Evolutionary conservation across 1,140 invertebrate species (phyloP).

Genomic region (Himalopsyche phryganea): DNA sequence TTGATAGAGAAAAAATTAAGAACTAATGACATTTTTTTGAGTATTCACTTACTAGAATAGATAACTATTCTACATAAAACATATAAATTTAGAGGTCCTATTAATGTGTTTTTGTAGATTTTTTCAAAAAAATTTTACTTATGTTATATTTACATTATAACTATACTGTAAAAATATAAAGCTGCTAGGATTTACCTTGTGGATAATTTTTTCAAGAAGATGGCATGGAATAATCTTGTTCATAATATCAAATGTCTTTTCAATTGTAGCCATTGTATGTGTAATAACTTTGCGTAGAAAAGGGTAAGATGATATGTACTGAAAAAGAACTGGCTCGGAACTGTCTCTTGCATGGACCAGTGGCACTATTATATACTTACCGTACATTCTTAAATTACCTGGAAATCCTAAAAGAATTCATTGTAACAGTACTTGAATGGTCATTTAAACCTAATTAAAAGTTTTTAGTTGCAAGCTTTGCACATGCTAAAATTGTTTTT

Average conservation of each 20-base stretch:
- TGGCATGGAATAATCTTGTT: conserved; percentile 53
- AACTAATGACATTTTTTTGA: no score
- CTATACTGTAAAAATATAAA: no score
- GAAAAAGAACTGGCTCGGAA: conserved; percentile 46
- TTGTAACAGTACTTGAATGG: no score
- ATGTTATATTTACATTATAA: no score
- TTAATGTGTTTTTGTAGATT: no score
- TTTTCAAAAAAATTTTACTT: no score
- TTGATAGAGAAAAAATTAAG: no score
- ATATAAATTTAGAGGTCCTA: no score
- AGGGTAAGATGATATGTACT: conserved; percentile 57
- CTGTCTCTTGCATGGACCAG: conserved; percentile 53
- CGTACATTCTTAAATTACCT: conserved; percentile 68
- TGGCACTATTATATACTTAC: conserved; percentile 65
- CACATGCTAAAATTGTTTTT: not conserved
- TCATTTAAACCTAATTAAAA: no score
- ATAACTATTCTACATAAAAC: no score
- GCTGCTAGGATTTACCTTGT: conserved; percentile 15
- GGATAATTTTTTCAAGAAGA: conserved; percentile 11
- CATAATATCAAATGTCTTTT: conserved; percentile 56
- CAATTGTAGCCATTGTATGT: conserved; percentile 51
- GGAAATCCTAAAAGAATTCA: conserved; percentile 44
- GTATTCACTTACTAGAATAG: no score
- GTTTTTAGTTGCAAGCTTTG: no score
- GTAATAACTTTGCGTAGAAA: conserved; percentile 56